Conservation (phyloP, 1,140 invertebrate species). For the Zaprionus africanus region DNA sequence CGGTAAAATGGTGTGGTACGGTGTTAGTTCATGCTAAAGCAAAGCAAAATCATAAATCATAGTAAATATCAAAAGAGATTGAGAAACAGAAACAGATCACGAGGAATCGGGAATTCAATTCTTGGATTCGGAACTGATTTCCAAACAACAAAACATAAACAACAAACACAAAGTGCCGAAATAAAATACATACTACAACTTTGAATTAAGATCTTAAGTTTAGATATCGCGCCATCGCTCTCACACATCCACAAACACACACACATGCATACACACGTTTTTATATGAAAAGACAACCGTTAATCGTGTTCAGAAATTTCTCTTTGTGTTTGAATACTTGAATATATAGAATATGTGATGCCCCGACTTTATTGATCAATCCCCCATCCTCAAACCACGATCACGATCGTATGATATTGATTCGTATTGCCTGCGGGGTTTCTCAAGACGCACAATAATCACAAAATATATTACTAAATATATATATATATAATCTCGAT, state of each 20-base stretch:
- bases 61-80: not conserved
- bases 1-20: not conserved
- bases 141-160: not conserved
- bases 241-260: not conserved
- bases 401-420: constrained; percentile 6
- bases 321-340: not conserved
- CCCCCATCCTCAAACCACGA: not conserved
- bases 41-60: not conserved
- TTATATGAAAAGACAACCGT: not conserved
- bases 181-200: constrained; percentile 31
- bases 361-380: constrained; percentile 1
- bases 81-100: not conserved
- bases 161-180: constrained; percentile 47
- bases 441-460: constrained; percentile 4
- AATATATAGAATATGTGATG: constrained; percentile 1
- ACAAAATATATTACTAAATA: not conserved
- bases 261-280: constrained; percentile 1
- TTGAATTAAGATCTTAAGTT: constrained; percentile 23
- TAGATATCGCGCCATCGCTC: constrained; percentile 1
- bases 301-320: constrained; percentile 5
- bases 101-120: constrained; percentile 1
- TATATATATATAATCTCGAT: not conserved
- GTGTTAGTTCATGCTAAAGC: not conserved
- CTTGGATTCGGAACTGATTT: constrained; percentile 2
- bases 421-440: constrained; percentile 4